A percentile compares a stretch with the other conserved stretches of the same genome.
Evolutionary conservation across 2,113 vertebrate genomes (phyloP).

Genomic region (Scalopus aquaticus): DNA sequence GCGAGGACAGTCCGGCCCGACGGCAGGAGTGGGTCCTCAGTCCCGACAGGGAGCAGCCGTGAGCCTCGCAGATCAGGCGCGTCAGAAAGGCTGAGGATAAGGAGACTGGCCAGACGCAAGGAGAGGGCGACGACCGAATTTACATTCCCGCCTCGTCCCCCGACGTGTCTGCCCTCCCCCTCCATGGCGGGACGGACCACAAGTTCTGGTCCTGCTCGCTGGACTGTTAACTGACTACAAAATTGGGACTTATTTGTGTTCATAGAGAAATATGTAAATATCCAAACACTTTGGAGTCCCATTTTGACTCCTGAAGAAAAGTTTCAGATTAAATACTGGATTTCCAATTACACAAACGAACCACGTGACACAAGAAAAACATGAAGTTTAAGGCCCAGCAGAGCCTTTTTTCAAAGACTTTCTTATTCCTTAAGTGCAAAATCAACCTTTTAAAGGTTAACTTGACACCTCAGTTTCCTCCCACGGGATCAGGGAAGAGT

Average conservation of each 20-base stretch:
- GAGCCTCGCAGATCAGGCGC: too few relatives aligned
- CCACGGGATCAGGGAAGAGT: accelerated
- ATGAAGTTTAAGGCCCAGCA: background rate
- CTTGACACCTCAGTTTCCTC: background rate
- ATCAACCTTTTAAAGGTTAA: background rate
- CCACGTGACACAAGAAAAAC: background rate
- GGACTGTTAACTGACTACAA: too few relatives aligned
- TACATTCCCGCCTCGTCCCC: too few relatives aligned
- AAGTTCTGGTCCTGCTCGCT: background rate
- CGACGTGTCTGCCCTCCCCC: too few relatives aligned
- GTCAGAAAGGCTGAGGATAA: too few relatives aligned
- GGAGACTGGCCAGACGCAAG: too few relatives aligned
- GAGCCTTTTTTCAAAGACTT: background rate
- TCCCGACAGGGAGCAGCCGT: too few relatives aligned
- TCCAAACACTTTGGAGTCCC: background rate
- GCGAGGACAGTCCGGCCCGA: too few relatives aligned
- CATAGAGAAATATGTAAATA: background rate
- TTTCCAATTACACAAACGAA: background rate
- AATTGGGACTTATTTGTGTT: too few relatives aligned
- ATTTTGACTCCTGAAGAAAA: background rate
- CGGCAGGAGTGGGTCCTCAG: too few relatives aligned
- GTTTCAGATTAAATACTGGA: background rate
- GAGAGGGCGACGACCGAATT: too few relatives aligned
- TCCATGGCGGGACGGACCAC: too few relatives aligned
- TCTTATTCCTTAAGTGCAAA: accelerated